A percentile compares a stretch with the other conserved stretches of the same genome.
Evolutionary conservation across 2,797 vertebrate genomes (phyloP).

Genomic region (Schizopygopsis pylzovi): DNA sequence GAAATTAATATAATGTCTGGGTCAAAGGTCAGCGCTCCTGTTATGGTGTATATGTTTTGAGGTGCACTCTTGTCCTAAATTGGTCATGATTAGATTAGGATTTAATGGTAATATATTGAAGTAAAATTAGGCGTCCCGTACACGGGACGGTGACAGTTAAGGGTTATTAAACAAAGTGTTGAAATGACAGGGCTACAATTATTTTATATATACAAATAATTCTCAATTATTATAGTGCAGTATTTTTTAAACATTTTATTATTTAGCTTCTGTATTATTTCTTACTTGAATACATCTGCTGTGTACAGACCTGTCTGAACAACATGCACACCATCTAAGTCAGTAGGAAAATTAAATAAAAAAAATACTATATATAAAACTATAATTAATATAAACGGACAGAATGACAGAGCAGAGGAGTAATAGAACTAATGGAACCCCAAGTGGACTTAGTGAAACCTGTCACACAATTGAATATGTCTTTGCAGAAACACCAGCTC

Average conservation of each 20-base stretch:
- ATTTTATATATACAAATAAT: too few relatives aligned
- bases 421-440: conserved; percentile 49
- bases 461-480: conserved; percentile 39
- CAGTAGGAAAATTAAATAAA: background rate
- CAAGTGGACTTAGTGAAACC: conserved; percentile 52
- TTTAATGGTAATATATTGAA: too few relatives aligned
- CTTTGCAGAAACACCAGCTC: conserved; percentile 45
- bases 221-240: background rate
- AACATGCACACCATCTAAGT: background rate
- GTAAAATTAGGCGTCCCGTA: too few relatives aligned
- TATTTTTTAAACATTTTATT: background rate
- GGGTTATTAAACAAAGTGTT: background rate
- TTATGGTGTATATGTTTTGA: too few relatives aligned
- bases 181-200: background rate
- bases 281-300: background rate
- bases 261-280: background rate
- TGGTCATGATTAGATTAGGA: too few relatives aligned
- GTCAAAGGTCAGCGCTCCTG: too few relatives aligned
- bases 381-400: too few relatives aligned
- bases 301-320: too few relatives aligned
- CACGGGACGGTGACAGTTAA: too few relatives aligned
- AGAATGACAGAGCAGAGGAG: conserved; percentile 29
- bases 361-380: background rate
- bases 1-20: too few relatives aligned
- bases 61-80: too few relatives aligned